Base-by-base conservation (phyloP, 2,113 vertebrate genomes). In the Bucco capensis region DNA sequence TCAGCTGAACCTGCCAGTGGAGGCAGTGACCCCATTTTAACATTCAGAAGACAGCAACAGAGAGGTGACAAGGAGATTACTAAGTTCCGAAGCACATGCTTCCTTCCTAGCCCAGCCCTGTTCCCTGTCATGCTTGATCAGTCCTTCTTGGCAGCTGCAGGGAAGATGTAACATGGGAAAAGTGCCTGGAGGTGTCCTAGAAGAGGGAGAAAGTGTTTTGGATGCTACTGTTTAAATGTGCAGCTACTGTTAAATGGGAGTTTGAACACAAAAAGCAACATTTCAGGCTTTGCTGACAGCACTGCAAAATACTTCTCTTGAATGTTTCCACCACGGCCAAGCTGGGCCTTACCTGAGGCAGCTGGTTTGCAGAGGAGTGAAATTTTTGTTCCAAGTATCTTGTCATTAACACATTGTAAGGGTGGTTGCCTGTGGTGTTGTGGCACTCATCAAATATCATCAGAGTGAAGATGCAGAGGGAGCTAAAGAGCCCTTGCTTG, bases 391-490 rank as follows among this genome's bases (percentile, higher is more conserved):
- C 96, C 72, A 98, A 83, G 77, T 98, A 98, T 58, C n/a, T 92
- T 85, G 93, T 95, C 98, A 98, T 98, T 83, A 98, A 94, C 49
- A 97, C 81, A 61, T 96, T 98, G 84, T 98, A 98, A 9, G 98
- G 98, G 69, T 98, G 98, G 54, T 97, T 96, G 71, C 98, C 98
- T 2, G 61, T 97, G 6, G 98, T 98, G 77, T 98, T 98, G 95
- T 98, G 98, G 87, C 98, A 98, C 87, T 98, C 98, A 72, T 98
- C 98, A 92, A 98, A 98, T 93, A 98, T 97, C 93, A 98, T 97
- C 93, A 98, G 93, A 8, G 97, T 98, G 81, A 98, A 98, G 69
- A 97, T 15, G 25, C 97, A 97, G 23, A 98, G 94, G 7, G 98
- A 98, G 12, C 81, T 44, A 51, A 98, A 6, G 5, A 86, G 93